Evolutionary conservation across 2,113 vertebrate species (phyloP), one percentile per base, ranked within the genome.

Genomic region (Poeciliopsis occidentalis): DNA sequence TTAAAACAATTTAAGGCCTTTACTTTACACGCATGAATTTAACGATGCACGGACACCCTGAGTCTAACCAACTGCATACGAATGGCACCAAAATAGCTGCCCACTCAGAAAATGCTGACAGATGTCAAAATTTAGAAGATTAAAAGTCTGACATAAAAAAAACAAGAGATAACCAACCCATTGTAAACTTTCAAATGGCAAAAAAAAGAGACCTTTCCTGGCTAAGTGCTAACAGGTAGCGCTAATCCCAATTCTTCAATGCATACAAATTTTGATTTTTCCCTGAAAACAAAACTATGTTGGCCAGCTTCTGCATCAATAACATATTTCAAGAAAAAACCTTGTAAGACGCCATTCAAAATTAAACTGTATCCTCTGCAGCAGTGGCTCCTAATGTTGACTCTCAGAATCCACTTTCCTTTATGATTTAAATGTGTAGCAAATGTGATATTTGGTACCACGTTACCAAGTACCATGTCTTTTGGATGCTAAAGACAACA

Each of bases 21-120:
- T 3, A 37, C 34, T 37, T 37, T 37, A 37, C 0, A 3, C 10
- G 34, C 10, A 37, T 12, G 34, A 37, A 37, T 37, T 37, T 37
- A 37, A 3, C 2, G 34, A 37, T 37, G 34, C 10, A 1, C 10
- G 10, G 34, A 37, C 34, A 37, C 34, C 8, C 34, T 11, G 34
- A 37, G 8, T 31, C 75, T 84, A 77, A 80, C 82, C 12, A 76
- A 67, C 81, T 64, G 71, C 62, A 39, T 71, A 66, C 54, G 41
- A 72, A 76, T 63, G 31, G 61, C 73, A 75, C 79, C 63, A 79
- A 85, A 73, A 57, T 64, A 77, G 72, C 68, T 6, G 7, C 69
- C 8, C 15, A 2, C 47, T 51, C 65, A 74, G 26, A 60, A 67
- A 82, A 60, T 34, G 6, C 13, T 4, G 17, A 64, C 29, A 7